Evolutionary conservation across 2,888 invertebrate species (phyloP), one percentile per base, ranked within the genome.

Genomic region (Nymphalis c-album): DNA sequence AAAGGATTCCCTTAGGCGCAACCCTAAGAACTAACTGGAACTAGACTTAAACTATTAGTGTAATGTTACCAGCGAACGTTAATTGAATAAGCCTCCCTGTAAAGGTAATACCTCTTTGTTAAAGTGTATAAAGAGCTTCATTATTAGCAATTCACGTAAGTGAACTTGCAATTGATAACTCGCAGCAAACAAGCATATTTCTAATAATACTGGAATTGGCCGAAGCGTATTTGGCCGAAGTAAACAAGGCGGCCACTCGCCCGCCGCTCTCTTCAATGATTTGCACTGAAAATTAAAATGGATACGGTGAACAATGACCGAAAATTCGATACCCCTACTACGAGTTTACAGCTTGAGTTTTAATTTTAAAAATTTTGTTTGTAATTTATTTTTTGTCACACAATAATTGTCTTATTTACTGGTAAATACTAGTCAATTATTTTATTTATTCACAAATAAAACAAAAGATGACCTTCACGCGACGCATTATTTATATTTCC

Each of bases 121-220:
- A 16, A 68, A 50, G 48, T 31, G 60, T 64, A 66, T 71, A 67
- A 70, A 71, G 65, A 57, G 55, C 68, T 71, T 74, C 75, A 77
- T 78, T 82, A 78, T 81, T 76, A 73, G 68, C 75, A 76, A 77
- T 78, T 74, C 77, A 71, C 71, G 70, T 69, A 73, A 71, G 75
- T 68, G 74, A 74, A 75, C 75, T 75, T 75, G 72, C 55, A 55
- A 22, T n/a, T 55, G 61, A 40, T 57, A 26, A 50, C 75, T 71
- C 77, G 75, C 71, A 68, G 76, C 81, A 83, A 84, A 86, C 84
- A 86, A 82, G 81, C 73, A 79, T 85, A 86, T 84, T 85, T 84
- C 84, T 82, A 85, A 86, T 85, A 86, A 84, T 81, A 78, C 70
- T 77, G 73, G 77, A 80, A 81, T 80, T 80, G 81, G 68, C 74